Evolutionary conservation across 2,113 vertebrate species (phyloP).

Genomic region (Hyperopisus bebe): DNA sequence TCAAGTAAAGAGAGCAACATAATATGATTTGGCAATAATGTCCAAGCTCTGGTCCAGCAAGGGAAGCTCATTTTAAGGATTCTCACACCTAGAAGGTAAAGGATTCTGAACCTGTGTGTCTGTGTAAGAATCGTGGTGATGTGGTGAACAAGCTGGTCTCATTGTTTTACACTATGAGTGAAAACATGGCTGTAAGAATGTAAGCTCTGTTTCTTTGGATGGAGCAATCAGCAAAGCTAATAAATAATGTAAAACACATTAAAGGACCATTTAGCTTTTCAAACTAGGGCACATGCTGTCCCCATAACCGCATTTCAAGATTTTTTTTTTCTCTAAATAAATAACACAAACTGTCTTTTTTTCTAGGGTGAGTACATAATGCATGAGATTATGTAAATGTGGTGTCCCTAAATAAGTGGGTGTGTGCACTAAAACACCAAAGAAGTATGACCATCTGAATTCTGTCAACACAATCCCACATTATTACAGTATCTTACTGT

Average conservation of each 20-base stretch:
- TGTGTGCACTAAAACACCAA: neutral
- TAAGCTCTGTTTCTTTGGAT: neutral
- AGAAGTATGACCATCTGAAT: neutral
- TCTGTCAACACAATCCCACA: neutral
- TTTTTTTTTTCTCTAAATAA: conserved; percentile 12
- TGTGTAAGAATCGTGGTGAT: neutral
- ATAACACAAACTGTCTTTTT: neutral
- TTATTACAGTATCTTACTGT: neutral
- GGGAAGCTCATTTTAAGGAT: neutral
- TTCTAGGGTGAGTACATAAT: conserved; percentile 5
- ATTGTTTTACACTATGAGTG: neutral
- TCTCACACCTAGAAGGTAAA: neutral
- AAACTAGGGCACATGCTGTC: conserved; percentile 10
- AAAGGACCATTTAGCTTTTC: conserved; percentile 17
- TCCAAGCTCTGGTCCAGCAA: neutral
- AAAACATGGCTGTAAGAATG: neutral
- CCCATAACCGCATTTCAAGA: neutral
- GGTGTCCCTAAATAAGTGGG: neutral
- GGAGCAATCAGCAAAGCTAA: neutral
- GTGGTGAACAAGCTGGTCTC: neutral
- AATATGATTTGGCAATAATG: neutral
- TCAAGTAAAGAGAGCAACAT: neutral
- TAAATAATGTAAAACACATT: conserved; percentile 15
- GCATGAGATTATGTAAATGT: neutral
- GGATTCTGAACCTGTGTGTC: neutral